phyloP scores from a whole-genome alignment of 2,888 invertebrate species.

The Drosophila algonquin region DNA sequence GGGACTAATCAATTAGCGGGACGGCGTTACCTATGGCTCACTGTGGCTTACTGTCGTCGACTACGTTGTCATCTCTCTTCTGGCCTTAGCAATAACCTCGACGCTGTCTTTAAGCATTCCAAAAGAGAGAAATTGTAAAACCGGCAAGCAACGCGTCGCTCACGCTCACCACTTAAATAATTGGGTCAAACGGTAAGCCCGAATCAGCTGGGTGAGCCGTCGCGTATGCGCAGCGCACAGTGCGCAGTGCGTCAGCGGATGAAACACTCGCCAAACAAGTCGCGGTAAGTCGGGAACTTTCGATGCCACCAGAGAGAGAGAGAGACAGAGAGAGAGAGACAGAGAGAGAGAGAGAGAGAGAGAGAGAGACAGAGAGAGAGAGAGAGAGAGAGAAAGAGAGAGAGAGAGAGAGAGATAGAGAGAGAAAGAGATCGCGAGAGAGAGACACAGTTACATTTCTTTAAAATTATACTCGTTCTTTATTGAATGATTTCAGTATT shows the following conservation, averaged over 20 bases:
- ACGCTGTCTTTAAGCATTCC: background rate
- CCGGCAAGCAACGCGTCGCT: constrained; percentile 12
- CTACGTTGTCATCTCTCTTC: constrained; percentile 4
- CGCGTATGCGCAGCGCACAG: constrained; percentile 9
- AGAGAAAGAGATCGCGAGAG: background rate
- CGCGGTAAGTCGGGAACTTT: constrained; percentile 20
- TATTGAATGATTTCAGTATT: constrained; percentile 50
- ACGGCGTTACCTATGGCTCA: constrained; percentile 10
- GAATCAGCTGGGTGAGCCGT: constrained; percentile 56
- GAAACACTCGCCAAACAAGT: constrained; percentile 29
- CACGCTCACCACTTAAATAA: constrained; percentile 42
- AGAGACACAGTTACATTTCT: background rate
- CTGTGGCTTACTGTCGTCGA: background rate
- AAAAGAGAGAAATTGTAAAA: constrained; percentile 2
- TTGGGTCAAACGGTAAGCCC: constrained; percentile 69
- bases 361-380: background rate
- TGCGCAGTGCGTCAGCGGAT: background rate
- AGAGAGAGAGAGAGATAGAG: background rate
- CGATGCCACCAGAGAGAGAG: background rate
- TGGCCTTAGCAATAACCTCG: constrained; percentile 50
- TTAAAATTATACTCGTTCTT: constrained; percentile 53
- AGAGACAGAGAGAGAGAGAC: background rate
- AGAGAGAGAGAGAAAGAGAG: background rate
- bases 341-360: background rate
- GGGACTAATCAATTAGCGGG: constrained; percentile 64